phyloP scores from a whole-genome alignment of 2,888 invertebrate species.

The Adineta ricciae region DNA sequence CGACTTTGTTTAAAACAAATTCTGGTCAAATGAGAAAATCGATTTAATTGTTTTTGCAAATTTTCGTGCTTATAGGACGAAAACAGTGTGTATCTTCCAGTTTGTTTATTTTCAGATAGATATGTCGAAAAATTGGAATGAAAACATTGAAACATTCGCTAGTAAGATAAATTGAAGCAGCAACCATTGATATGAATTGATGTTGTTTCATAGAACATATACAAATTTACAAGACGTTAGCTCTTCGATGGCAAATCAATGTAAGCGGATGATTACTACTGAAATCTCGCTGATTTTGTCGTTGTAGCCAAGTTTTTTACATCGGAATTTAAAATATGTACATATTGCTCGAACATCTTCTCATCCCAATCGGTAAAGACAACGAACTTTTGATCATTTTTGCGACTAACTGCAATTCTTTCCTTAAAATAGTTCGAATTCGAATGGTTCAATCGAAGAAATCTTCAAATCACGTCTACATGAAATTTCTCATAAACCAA shows the following conservation, averaged over 20 bases:
- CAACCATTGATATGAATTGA: no score
- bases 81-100: not conserved
- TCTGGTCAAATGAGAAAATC: not conserved
- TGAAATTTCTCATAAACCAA: not conserved
- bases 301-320: not conserved
- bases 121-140: slow-evolving; percentile 2
- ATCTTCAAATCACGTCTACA: not conserved
- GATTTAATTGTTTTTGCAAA: not conserved
- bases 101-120: not conserved
- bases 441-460: not conserved
- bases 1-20: not conserved
- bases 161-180: not conserved
- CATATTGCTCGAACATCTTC: not conserved
- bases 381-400: no score
- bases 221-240: not conserved
- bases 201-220: not conserved
- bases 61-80: not conserved
- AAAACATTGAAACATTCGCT: not conserved
- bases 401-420: no score
- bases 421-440: not conserved
- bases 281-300: not conserved
- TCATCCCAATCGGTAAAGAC: not conserved
- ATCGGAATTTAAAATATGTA: slow-evolving; percentile 15
- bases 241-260: not conserved
- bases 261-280: not conserved